Conservation (phyloP, 2,113 vertebrate species). For the Calypte anna region DNA sequence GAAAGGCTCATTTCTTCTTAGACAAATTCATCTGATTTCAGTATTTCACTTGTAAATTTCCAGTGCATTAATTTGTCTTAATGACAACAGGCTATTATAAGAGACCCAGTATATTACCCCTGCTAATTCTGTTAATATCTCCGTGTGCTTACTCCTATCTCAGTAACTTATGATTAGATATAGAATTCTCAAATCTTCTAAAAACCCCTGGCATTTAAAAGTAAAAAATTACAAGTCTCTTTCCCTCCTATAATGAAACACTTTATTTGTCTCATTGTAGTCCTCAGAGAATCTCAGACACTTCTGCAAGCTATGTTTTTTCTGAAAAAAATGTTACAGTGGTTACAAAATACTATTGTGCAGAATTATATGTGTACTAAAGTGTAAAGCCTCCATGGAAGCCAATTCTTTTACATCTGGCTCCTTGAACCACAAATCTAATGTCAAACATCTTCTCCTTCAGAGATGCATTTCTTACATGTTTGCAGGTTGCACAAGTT, state of each 20-base stretch:
- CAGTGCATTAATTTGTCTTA: not conserved
- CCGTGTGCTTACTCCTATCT: not conserved
- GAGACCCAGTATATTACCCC: not conserved
- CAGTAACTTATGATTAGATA: not conserved
- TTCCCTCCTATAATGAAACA: not conserved
- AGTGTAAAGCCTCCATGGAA: not conserved
- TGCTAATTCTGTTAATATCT: not conserved
- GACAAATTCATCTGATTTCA: not conserved
- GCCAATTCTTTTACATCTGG: not conserved
- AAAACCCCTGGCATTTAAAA: not conserved
- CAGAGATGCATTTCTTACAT: not conserved
- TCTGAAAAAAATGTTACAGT: not conserved
- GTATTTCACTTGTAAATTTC: not conserved
- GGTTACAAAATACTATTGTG: not conserved
- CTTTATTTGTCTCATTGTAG: not conserved
- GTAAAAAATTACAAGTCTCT: not conserved
- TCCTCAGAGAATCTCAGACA: not conserved
- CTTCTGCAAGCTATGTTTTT: not conserved
- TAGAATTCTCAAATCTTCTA: not conserved
- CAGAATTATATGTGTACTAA: not conserved
- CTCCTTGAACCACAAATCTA: not conserved
- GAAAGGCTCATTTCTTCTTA: constrained; percentile 21
- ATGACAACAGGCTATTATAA: not conserved
- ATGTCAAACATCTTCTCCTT: not conserved
- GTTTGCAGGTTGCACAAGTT: no score